Percentiles rank a stretch among this genome's conserved stretches.
Conservation (phyloP, 2,113 vertebrate genomes). For the Melospiza melodia region DNA sequence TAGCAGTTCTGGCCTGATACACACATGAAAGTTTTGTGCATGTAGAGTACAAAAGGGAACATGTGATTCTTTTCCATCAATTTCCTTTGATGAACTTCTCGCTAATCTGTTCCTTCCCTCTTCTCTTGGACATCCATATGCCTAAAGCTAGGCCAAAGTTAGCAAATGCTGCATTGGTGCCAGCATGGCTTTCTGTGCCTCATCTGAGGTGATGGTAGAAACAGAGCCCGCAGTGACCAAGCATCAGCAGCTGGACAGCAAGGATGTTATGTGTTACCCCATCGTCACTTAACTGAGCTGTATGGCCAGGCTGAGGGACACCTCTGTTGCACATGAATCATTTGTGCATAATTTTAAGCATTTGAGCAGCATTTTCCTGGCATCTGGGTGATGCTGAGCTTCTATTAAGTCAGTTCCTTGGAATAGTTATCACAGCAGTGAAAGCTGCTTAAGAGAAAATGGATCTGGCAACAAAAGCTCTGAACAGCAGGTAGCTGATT, state of each 20-base stretch:
- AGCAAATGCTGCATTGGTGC: not conserved
- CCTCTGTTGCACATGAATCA: not conserved
- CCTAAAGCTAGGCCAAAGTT: not conserved
- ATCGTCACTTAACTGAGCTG: not conserved
- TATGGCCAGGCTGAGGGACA: not conserved
- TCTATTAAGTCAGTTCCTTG: not conserved
- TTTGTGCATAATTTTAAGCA: not conserved
- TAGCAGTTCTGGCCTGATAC: conserved; percentile 3
- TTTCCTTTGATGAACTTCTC: not conserved
- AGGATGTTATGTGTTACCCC: not conserved
- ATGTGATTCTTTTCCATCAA: not conserved
- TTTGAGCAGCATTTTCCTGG: not conserved
- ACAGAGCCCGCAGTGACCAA: not conserved
- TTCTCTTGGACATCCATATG: not conserved
- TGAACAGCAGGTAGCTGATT: not conserved
- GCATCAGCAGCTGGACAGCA: not conserved
- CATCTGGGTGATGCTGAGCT: not conserved
- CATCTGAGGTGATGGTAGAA: no score
- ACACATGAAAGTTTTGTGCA: conserved; percentile 3
- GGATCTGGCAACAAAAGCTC: not conserved
- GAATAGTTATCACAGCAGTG: not conserved
- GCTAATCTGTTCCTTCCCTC: not conserved
- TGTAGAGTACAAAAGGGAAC: not conserved
- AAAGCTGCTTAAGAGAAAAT: not conserved
- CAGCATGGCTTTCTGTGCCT: not conserved